phyloP scores from a whole-genome alignment of 2,113 vertebrate genomes.

The Tupaia chinensis region DNA sequence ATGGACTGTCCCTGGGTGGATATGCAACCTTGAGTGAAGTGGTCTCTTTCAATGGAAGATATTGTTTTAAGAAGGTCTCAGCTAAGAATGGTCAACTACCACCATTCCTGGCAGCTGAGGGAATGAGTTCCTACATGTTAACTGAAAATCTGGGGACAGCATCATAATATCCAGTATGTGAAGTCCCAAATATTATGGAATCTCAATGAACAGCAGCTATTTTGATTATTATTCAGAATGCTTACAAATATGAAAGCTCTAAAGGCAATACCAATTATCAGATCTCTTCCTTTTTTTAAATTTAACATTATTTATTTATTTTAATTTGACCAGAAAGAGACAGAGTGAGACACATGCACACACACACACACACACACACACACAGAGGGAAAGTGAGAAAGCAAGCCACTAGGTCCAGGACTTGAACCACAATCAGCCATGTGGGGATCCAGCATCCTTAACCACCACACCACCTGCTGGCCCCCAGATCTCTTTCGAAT shows the following conservation, averaged over 20 bases:
- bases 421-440: no score
- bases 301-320: no score
- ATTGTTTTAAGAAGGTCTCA: not conserved
- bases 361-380: no score
- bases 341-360: no score
- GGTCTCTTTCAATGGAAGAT: not conserved
- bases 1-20: not conserved
- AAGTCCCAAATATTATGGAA: not conserved
- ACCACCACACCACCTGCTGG: no score
- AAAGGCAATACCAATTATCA: not conserved
- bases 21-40: not conserved
- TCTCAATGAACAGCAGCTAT: not conserved
- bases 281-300: not conserved
- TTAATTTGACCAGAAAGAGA: no score
- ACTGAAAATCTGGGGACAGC: no score
- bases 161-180: not conserved
- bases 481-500: not conserved
- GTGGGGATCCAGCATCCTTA: no score
- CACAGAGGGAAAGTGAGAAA: no score
- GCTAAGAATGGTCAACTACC: not conserved
- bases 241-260: not conserved
- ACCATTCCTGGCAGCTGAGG: not conserved
- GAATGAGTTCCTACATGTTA: accelerated
- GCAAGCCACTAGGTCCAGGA: no score
- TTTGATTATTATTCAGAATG: not conserved